Percentiles rank a stretch among this genome's conserved stretches.
Conservation (phyloP, 2,113 vertebrate genomes). For the Aramus guarauna region DNA sequence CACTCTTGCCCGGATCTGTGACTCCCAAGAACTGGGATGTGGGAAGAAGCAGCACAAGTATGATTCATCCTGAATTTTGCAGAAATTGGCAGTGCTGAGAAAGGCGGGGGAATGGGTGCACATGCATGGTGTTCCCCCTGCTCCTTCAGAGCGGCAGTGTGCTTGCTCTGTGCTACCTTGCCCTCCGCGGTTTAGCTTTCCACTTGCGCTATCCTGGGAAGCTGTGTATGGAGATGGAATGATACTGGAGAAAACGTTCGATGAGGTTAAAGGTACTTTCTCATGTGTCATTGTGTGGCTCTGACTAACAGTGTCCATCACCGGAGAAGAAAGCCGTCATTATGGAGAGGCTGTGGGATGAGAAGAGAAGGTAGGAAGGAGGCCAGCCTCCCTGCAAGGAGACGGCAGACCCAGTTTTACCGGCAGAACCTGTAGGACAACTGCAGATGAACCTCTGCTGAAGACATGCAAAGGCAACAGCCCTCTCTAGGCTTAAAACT, state of each 20-base stretch:
- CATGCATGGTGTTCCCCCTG: neutral
- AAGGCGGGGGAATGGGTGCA: neutral
- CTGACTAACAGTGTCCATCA: neutral
- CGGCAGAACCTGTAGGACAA: slow-evolving; percentile 46
- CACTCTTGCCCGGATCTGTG: neutral
- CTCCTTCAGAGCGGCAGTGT: rapidly evolving
- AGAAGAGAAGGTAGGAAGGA: neutral
- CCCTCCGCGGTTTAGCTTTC: neutral
- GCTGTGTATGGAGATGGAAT: neutral
- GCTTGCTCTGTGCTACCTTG: neutral
- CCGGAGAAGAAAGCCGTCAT: slow-evolving; percentile 16
- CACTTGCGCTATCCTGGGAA: neutral
- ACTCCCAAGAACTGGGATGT: neutral
- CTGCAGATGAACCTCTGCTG: neutral
- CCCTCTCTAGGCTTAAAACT: neutral
- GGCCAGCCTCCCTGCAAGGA: neutral
- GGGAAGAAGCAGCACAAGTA: neutral
- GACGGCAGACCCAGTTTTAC: slow-evolving; percentile 6
- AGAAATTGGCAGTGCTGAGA: neutral
- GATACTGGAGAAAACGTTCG: neutral
- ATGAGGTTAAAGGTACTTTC: neutral
- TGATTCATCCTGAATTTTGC: neutral
- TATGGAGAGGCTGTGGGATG: neutral
- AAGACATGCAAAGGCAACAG: slow-evolving; percentile 25
- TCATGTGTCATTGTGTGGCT: neutral